These are phyloP conservation scores for Glandiceps talaboti DNA, from an alignment of 53 echinoderm and acorn worm genomes.

Conservation along the genomic window DNA sequence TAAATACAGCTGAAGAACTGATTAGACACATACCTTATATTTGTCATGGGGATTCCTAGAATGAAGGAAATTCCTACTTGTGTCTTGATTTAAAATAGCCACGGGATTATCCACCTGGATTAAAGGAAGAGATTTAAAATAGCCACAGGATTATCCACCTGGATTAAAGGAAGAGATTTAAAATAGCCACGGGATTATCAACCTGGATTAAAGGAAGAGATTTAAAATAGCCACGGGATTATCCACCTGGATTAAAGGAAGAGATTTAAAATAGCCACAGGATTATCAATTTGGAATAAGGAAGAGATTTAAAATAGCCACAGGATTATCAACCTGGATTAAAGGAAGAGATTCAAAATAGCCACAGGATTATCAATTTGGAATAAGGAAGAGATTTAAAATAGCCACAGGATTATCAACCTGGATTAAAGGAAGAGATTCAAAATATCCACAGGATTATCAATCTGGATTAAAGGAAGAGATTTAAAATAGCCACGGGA, in stretches of 20 bases:
- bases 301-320: too few relatives aligned
- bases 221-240: too few relatives aligned
- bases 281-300: neutral
- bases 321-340: neutral
- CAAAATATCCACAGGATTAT: too few relatives aligned
- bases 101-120: constrained; percentile 87
- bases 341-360: too few relatives aligned
- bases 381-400: neutral
- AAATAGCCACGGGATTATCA: too few relatives aligned
- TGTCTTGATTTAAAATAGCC: constrained; percentile 85
- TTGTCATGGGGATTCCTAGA: constrained; percentile 66
- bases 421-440: neutral
- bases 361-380: neutral
- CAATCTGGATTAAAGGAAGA: neutral
- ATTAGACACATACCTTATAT: constrained; percentile 61
- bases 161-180: neutral
- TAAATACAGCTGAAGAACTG: too few relatives aligned
- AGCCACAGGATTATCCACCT: neutral
- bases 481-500: too few relatives aligned
- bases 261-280: too few relatives aligned
- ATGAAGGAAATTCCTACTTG: constrained; percentile 81
- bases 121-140: too few relatives aligned
- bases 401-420: neutral
- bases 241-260: neutral
- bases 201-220: neutral